A percentile compares a stretch with the other conserved stretches of the same genome.
These are phyloP conservation scores for Collichthys lucidus DNA, from an alignment of 2,113 vertebrate genomes.

Conservation along the genomic window DNA sequence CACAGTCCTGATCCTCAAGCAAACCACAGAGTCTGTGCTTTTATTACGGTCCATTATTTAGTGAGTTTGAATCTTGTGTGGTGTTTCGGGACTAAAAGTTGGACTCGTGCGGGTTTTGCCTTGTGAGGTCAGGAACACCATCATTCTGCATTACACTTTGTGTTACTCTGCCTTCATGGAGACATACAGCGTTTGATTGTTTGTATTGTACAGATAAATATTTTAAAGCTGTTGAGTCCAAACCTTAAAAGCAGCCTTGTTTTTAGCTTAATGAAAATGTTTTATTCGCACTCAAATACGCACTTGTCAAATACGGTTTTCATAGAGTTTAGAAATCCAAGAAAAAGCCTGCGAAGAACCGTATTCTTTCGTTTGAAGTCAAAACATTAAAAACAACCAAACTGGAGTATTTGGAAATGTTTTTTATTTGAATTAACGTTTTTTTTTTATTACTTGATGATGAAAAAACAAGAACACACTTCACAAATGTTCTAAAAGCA, in stretches of 20 bases:
- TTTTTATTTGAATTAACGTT: not conserved
- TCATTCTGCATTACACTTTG: conserved; percentile 18
- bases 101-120: conserved; percentile 25
- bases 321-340: not conserved
- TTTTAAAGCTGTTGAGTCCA: conserved; percentile 7
- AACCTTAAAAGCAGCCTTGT: conserved; percentile 19
- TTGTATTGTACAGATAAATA: conserved; percentile 25
- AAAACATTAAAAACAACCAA: not conserved
- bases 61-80: not conserved
- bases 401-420: not conserved
- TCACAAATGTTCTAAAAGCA: conserved; percentile 11
- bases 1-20: conserved; percentile 20
- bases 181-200: conserved; percentile 23
- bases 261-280: not conserved
- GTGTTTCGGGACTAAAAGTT: conserved; percentile 8
- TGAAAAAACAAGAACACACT: conserved; percentile 13
- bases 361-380: not conserved
- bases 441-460: conserved; percentile 5
- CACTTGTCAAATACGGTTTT: not conserved
- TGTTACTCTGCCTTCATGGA: conserved; percentile 57
- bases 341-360: not conserved
- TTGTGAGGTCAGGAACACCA: conserved; percentile 13
- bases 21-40: conserved; percentile 10
- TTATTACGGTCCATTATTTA: not conserved
- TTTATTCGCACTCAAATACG: not conserved